phyloP scores from a whole-genome alignment of 2,888 invertebrate species.

The Drosophila anomelani region DNA sequence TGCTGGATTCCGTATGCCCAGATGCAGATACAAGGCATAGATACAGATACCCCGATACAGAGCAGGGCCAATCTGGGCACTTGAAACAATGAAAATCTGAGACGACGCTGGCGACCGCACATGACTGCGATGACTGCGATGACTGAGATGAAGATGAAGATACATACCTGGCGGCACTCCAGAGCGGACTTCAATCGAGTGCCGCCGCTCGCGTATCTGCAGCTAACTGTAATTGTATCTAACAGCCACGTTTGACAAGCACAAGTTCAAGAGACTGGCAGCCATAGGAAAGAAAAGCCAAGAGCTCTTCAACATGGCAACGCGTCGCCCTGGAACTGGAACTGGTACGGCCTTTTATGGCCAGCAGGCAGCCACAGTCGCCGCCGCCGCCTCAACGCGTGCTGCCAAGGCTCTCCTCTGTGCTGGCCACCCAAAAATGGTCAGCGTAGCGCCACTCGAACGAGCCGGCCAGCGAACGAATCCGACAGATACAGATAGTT shows the following conservation, averaged over 20 bases:
- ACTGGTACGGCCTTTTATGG: conserved; percentile 78
- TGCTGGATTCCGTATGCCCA: conserved; percentile 50
- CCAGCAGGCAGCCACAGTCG: conserved; percentile 30
- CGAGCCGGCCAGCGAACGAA: conserved; percentile 33
- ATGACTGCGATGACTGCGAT: conserved; percentile 60
- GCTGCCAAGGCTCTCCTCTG: conserved; percentile 43
- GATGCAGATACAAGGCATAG: conserved; percentile 44
- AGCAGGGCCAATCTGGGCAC: conserved; percentile 31
- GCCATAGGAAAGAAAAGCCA: conserved; percentile 7
- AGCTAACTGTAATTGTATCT: conserved; percentile 78
- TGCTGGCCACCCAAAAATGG: conserved; percentile 76
- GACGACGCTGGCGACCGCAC: conserved; percentile 50
- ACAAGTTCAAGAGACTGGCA: conserved; percentile 14
- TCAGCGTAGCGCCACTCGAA: conserved; percentile 73
- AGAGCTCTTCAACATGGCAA: conserved; percentile 50
- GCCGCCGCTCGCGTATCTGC: conserved; percentile 50
- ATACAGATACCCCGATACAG: conserved; percentile 61
- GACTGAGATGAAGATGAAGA: conserved; percentile 45
- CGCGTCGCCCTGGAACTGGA: conserved; percentile 76
- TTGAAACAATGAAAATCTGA: conserved; percentile 63
- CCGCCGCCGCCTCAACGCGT: conserved; percentile 57
- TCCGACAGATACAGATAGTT: conserved; percentile 50
- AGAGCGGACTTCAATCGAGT: conserved; percentile 59
- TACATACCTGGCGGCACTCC: conserved; percentile 61
- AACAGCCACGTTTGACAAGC: conserved; percentile 73